Base-by-base conservation (phyloP, 2,888 invertebrate genomes). In the Pyrrhia umbra region DNA sequence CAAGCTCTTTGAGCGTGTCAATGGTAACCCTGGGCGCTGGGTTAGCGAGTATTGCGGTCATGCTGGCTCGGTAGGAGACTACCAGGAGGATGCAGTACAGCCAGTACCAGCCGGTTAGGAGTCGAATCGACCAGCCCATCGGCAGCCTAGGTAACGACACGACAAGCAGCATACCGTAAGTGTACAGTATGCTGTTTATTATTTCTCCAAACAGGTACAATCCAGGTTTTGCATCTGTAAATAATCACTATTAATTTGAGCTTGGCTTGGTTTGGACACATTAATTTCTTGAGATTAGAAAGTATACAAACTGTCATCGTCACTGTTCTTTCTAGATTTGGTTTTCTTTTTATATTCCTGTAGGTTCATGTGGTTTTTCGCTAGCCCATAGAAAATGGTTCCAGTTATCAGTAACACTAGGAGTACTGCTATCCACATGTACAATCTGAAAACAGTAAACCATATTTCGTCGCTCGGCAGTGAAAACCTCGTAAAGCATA, bases 71-170 rank as follows among this genome's bases (percentile, higher is more conserved):
- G 86, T 98, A 98, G 0, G 97, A 96, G 0, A 97, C 97, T 0
- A 97, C 97, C 5, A 98, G 95, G 3, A 98, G 93, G 67, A 98
- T 96, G 82, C 97, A 97, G 85, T 98, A 98, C 1, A 98, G 88
- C 98, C 98, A 98, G 90, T 98, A 98, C 97, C 97, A 98, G 0
- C 98, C 98, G 1, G 98, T 97, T 13, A 98, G 93, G 25, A 98
- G 93, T 34, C 98, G 95, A 42, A 98, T 93, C 0, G 98, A 97
- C 98, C 98, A 98, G 15, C 97, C 97, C 15, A 95, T 95, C 0
- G 98, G 98, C 75, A 98, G 92, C 82, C 96, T 96, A 0, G 98
- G 98, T 59, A 98, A 84, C 0, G 98, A 97, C 23, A 98, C 97
- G 70, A 97, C 96, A 6, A 98, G 92, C 49, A 97, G 87, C 97